Evolutionary conservation across 2,113 vertebrate species (phyloP).

Genomic region (Thunnus thynnus): DNA sequence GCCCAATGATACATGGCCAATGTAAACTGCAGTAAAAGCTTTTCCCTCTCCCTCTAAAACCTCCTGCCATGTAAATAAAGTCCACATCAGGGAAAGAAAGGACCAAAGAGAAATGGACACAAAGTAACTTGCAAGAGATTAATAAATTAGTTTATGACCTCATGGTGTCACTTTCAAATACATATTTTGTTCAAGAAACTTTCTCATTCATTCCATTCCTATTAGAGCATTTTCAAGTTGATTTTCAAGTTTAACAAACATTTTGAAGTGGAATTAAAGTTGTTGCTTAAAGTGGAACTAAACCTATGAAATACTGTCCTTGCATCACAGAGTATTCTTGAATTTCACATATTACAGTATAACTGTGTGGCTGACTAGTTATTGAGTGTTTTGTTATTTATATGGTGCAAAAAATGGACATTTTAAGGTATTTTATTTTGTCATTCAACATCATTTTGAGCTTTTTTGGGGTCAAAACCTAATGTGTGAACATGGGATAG

Average conservation of each 20-base stretch:
- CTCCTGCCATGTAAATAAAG: conserved; percentile 79
- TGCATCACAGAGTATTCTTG: background rate
- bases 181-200: background rate
- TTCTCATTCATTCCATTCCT: background rate
- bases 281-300: conserved; percentile 25
- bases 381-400: background rate
- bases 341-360: background rate
- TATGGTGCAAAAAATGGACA: background rate
- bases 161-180: conserved; percentile 16
- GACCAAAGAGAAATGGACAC: conserved; percentile 53
- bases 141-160: conserved; percentile 37
- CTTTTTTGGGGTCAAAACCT: background rate
- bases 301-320: background rate
- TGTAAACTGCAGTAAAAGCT: conserved; percentile 82
- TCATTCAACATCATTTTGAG: background rate
- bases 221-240: background rate
- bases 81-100: conserved; percentile 61
- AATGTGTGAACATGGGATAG: background rate
- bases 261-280: conserved; percentile 35
- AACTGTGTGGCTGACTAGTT: background rate
- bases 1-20: conserved; percentile 71
- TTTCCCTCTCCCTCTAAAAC: conserved; percentile 71
- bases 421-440: background rate
- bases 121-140: conserved; percentile 55
- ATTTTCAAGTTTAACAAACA: conserved; percentile 7